Base-by-base conservation (phyloP, 2,888 invertebrate genomes). In the Platerodrilus igneus region DNA sequence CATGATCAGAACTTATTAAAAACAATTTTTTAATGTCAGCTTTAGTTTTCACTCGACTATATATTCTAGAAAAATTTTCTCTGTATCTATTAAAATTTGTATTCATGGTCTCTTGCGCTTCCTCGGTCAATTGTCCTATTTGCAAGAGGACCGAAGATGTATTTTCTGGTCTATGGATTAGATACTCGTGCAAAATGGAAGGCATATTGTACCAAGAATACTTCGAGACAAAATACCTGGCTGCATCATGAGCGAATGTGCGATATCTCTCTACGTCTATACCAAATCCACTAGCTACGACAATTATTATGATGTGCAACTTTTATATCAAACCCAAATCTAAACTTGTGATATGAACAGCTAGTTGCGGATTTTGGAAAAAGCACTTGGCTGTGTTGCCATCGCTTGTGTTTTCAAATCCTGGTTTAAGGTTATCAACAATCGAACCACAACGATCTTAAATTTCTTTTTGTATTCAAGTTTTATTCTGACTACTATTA, bases 391-490 rank as follows among this genome's bases (percentile, higher is more conserved):
- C n/a, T n/a, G n/a, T n/a, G n/a, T n/a, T n/a, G n/a, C n/a, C n/a
- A 17, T 47, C 37, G 33, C 42, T 46, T 19, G 41, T 25, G 21
- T 46, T 46, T 10, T 33, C 36, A 32, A 46, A 42, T 30, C 47
- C 40, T 3, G n/a, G n/a, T n/a, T n/a, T n/a, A n/a, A n/a, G n/a
- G n/a, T n/a, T n/a, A n/a, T n/a, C n/a, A n/a, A n/a, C n/a, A n/a
- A n/a, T n/a, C n/a, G n/a, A n/a, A n/a, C n/a, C n/a, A n/a, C n/a
- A n/a, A n/a, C n/a, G n/a, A n/a, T n/a, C n/a, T n/a, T n/a, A n/a
- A n/a, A n/a, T n/a, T n/a, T n/a, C n/a, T n/a, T n/a, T n/a, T n/a
- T n/a, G n/a, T n/a, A n/a, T n/a, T n/a, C n/a, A n/a, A n/a, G n/a
- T n/a, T n/a, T n/a, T n/a, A n/a, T n/a, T n/a, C n/a, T n/a, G n/a